Base-by-base conservation (phyloP, 2,113 vertebrate genomes). In the Crotophaga sulcirostris region DNA sequence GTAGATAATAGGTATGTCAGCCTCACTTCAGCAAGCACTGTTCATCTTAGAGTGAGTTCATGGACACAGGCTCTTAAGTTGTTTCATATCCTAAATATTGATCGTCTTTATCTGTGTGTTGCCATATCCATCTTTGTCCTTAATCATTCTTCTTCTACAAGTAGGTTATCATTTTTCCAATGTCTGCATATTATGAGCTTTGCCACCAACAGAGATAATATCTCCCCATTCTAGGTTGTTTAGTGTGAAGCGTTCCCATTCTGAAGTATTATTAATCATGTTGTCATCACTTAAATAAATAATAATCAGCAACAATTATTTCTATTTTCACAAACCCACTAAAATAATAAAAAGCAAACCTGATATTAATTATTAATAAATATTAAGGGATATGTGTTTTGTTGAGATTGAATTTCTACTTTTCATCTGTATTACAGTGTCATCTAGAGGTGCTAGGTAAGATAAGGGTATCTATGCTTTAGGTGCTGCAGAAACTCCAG, bases 191-290 rank as follows among this genome's bases (percentile, higher is more conserved):
- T 95, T 93, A 96, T 64, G 28, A 95, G 88, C 86, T 95, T 94
- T 96, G 88, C 76, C 86, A 92, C 96, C 94, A 94, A 89, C 92
- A 93, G 93, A 93, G 95, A 95, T 96, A 96, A 96, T 94, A 93
- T 89, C 60, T 95, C 73, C 18, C 56, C 44, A 68, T 94, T 95
- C 85, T 90, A 64, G 68, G 28, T 68, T 92, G 52, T 94, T 96
- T 90, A 93, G 52, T 86, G 76, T 77, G 85, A 95, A 89, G 81
- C 56, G 72, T 95, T 94, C 60, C 73, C 60, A 90, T 90, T 54
- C 60, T 96, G 88, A 95, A 95, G 90, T 87, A 95, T 94, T 94
- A 96, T 94, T 96, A 96, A 97, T 96, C 90, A 95, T 95, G 92
- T 94, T 97, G 92, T 90, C 92, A 96, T 94, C 73, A 81, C 83